phyloP scores from a whole-genome alignment of 2,888 invertebrate species.

The Pilophorus perplexus region DNA sequence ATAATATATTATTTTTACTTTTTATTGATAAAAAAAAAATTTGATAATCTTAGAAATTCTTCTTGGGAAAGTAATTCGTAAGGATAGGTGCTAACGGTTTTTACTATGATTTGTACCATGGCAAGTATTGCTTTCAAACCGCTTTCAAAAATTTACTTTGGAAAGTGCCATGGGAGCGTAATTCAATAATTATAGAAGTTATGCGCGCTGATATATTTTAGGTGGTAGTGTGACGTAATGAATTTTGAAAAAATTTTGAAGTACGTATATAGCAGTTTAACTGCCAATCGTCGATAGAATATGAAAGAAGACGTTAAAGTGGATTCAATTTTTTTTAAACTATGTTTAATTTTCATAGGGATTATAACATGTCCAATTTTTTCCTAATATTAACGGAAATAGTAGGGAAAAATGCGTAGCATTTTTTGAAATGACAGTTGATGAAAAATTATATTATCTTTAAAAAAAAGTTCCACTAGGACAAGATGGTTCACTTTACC shows the following conservation, averaged over 20 bases:
- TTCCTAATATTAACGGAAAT: not conserved
- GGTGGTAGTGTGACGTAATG: not conserved
- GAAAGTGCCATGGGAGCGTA: constrained; percentile 5
- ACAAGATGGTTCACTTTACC: constrained; percentile 11
- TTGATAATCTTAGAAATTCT: constrained; percentile 7
- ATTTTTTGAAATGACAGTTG: not conserved
- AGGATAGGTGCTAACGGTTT: constrained; percentile 13
- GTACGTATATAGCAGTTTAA: constrained; percentile 30
- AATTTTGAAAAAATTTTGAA: constrained; percentile 15
- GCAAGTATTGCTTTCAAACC: not conserved
- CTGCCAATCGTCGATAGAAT: constrained; percentile 23
- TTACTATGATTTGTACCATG: constrained; percentile 6
- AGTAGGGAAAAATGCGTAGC: not conserved
- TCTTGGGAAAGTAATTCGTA: constrained; percentile 9
- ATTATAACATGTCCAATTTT: not conserved
- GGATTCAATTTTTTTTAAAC: constrained; percentile 3
- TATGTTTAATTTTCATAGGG: not conserved
- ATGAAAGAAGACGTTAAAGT: constrained; percentile 27
- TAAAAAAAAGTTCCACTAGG: too few relatives aligned
- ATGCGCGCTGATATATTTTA: constrained; percentile 6
- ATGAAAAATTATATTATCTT: not conserved
- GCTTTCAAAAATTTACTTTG: not conserved
- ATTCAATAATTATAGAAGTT: not conserved
- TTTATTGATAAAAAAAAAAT: constrained; percentile 14
- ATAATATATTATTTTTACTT: constrained; percentile 23